Conservation (phyloP, 2,113 vertebrate genomes). For the Pyrgilauda ruficollis region DNA sequence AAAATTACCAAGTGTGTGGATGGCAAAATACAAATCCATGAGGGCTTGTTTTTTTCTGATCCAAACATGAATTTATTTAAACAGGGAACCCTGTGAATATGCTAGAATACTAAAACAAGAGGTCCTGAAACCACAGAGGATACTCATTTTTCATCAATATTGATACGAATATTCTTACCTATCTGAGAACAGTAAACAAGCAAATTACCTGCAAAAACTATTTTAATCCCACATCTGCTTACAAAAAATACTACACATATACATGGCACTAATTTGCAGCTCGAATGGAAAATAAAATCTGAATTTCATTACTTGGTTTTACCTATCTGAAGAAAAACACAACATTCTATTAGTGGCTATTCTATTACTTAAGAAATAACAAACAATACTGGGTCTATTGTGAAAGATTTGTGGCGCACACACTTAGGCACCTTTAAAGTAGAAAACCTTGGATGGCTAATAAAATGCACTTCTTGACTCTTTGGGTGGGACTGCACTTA, state of each 20-base stretch:
- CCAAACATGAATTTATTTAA: background rate
- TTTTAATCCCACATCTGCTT: background rate
- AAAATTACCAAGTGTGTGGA: slow-evolving; percentile 16
- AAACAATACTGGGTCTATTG: background rate
- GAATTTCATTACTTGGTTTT: background rate
- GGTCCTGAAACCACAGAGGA: background rate
- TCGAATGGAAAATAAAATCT: slow-evolving; percentile 15
- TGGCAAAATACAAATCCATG: background rate
- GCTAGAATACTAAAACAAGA: slow-evolving; percentile 11
- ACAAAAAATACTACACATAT: background rate
- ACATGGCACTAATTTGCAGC: background rate
- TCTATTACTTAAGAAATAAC: background rate
- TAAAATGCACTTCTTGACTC: background rate
- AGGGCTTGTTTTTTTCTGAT: background rate
- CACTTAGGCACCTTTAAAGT: background rate
- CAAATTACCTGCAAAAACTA: background rate
- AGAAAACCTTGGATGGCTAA: background rate
- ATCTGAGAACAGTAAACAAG: background rate
- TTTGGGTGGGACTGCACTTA: background rate
- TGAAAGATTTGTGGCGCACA: background rate
- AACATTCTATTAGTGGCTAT: background rate
- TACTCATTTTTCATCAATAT: background rate
- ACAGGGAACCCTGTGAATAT: background rate
- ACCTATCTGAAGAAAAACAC: background rate
- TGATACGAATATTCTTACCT: background rate